These are phyloP conservation scores for Anthopleura xanthogrammica DNA, from an alignment of 92 coral and sea anemone genomes.

Conservation along the genomic window DNA sequence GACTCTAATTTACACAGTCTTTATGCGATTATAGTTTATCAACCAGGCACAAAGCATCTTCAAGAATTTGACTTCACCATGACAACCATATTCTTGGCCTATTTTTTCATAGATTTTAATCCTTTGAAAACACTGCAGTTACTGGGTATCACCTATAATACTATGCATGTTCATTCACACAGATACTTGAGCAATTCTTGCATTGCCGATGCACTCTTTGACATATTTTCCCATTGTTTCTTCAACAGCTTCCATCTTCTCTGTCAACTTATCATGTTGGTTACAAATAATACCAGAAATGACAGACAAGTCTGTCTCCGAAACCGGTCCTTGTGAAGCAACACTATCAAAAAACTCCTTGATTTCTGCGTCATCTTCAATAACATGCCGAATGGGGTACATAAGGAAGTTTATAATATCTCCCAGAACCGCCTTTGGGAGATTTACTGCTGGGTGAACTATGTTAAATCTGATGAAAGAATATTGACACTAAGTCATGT, in stretches of 20 bases:
- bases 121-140: no score
- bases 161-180: conserved; percentile 25
- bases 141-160: no score
- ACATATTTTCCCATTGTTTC: conserved; percentile 81
- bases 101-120: no score
- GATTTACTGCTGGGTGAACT: conserved; percentile 96
- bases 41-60: no score
- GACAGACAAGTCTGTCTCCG: conserved; percentile 81
- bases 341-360: conserved; percentile 59
- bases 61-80: no score
- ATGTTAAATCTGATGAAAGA: conserved; percentile 93
- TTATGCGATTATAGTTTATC: no score
- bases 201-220: conserved; percentile 57
- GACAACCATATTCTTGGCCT: no score
- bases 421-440: conserved; percentile 91
- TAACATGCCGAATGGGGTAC: conserved; percentile 87
- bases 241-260: conserved; percentile 82
- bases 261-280: conserved; percentile 81
- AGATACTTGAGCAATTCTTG: conserved; percentile 49
- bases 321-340: conserved; percentile 49
- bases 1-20: no score
- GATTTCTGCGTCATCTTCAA: conserved; percentile 78
- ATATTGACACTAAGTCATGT: conserved; percentile 33
- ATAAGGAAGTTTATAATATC: conserved; percentile 95
- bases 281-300: conserved; percentile 81